Base-by-base conservation (phyloP, 2,797 vertebrate species). In the Argya squamiceps region DNA sequence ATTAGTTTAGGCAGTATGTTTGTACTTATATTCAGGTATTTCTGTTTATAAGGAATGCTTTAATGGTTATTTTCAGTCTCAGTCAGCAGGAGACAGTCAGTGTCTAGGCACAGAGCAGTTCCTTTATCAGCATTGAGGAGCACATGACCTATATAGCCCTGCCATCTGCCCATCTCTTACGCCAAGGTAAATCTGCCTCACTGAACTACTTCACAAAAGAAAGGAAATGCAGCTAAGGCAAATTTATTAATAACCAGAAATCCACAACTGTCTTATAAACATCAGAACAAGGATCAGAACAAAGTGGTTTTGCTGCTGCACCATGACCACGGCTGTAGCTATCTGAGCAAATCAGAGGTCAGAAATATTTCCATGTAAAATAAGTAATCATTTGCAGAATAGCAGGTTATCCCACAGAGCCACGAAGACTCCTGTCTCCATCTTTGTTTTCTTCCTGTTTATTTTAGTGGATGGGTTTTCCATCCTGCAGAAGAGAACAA, bases 161-260 rank as follows among this genome's bases (percentile, higher is more conserved):
- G 90, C 94, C 88, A 95, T 90, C 92, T 95, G 92, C 87, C 89
- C 8, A 1, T 74, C 79, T 83, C 80, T 64, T 64, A 77, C 9
- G 3, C 60, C 50, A 83, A 88, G 62, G 88, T 89, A 95, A 80
- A 89, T 91, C 84, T 94, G 65, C 64, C 62, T 88, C 65, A 53
- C 60, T 75, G 4, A 85, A 92, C 58, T 62, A 50, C 79, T 82
- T 79, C 26, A 49, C 41, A 36, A 86, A 88, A 69, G n/a, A 86
- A 81, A 87, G 43, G 46, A 80, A 83, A 65, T 50, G 41, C n/a
- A 84, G 30, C 34, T 74, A 21, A 68, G 27, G 24, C 12, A 0
- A 56, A 43, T 63, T 80, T 80, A 64, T 78, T 87, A 79, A 49
- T 52, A 86, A 69, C 4, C 23, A 87, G 80, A 82, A 90, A 76